Conservation (phyloP, 2,888 invertebrate species). For the Tholera decimalis region DNA sequence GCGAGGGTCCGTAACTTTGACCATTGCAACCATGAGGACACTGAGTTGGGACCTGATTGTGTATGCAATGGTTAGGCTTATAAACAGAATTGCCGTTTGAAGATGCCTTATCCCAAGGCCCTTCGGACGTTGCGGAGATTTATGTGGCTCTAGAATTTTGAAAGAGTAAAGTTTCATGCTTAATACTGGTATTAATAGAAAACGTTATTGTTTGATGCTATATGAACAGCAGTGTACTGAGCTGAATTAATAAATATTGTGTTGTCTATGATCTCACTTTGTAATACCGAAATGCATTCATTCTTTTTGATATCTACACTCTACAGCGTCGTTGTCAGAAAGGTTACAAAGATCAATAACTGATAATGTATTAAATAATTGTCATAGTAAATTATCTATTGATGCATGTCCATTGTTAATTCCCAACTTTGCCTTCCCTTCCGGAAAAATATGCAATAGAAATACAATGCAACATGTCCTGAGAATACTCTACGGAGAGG, state of each 20-base stretch:
- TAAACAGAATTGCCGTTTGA: conserved; percentile 77
- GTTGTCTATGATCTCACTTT: background rate
- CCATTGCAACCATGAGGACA: conserved; percentile 84
- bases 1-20: conserved; percentile 43
- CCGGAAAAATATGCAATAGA: too few relatives aligned
- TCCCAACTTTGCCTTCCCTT: too few relatives aligned
- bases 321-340: background rate
- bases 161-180: conserved; percentile 30
- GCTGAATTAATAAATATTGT: background rate
- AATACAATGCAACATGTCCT: too few relatives aligned
- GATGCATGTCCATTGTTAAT: too few relatives aligned
- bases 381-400: background rate
- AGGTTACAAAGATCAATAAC: conserved; percentile 25
- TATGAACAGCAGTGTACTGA: background rate
- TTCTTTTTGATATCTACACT: background rate
- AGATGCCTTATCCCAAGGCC: conserved; percentile 78
- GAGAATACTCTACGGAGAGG: too few relatives aligned
- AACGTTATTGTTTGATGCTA: background rate
- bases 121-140: conserved; percentile 59
- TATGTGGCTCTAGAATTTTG: conserved; percentile 41
- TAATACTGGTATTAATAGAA: background rate
- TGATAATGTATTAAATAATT: background rate
- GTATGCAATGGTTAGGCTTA: conserved; percentile 72
- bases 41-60: conserved; percentile 75
- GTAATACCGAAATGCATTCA: conserved; percentile 26